phyloP scores from a whole-genome alignment of 2,797 vertebrate genomes.

The Galago senegalensis region DNA sequence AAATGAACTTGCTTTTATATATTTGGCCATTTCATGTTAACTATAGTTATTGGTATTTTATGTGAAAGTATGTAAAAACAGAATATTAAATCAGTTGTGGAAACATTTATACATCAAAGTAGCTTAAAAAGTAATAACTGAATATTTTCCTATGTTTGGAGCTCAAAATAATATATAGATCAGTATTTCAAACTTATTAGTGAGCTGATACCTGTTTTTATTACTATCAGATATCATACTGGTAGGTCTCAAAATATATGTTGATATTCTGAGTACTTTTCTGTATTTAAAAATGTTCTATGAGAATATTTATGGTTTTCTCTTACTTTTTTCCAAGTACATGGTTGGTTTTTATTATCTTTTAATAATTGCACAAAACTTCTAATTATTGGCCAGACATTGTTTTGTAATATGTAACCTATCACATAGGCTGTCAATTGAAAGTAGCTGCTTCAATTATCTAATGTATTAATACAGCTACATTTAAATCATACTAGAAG shows the following conservation, averaged over 20 bases:
- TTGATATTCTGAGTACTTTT: slow-evolving; percentile 35
- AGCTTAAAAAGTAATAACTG: neutral
- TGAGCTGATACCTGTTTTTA: slow-evolving; percentile 38
- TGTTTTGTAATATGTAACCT: neutral
- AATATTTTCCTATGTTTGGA: neutral
- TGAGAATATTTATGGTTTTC: slow-evolving; percentile 21
- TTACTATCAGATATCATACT: neutral
- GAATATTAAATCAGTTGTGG: neutral
- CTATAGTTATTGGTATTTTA: slow-evolving; percentile 53
- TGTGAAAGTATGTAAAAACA: slow-evolving; percentile 22
- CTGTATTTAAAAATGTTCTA: neutral
- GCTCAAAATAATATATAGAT: neutral
- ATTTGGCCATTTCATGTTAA: slow-evolving; percentile 40
- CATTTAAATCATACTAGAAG: slow-evolving; percentile 19
- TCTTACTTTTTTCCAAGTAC: neutral
- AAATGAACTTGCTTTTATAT: slow-evolving; percentile 30
- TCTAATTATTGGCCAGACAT: neutral
- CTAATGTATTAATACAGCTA: neutral
- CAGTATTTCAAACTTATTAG: slow-evolving; percentile 1
- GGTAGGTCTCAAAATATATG: slow-evolving; percentile 44
- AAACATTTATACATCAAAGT: neutral
- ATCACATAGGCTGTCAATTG: neutral
- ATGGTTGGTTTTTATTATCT: neutral
- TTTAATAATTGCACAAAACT: neutral
- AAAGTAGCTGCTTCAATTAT: neutral